Conservation (phyloP, 1,140 invertebrate species). For the Bombus balteatus region DNA sequence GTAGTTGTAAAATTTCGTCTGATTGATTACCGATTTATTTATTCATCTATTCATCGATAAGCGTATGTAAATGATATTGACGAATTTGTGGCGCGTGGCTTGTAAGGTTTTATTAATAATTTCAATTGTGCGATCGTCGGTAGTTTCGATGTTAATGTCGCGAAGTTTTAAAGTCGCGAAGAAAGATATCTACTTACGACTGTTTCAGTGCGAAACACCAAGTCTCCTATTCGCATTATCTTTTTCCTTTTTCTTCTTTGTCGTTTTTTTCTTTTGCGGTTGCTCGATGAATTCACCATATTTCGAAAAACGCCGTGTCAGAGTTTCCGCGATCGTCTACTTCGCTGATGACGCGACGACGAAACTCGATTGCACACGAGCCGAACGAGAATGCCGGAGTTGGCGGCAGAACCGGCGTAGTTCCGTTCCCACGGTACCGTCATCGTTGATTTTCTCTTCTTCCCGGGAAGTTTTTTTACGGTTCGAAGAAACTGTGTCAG, state of each 20-base stretch:
- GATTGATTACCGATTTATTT: too few species aligned
- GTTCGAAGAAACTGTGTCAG: slow-evolving; percentile 23
- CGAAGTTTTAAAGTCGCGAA: neutral
- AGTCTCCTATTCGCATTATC: too few species aligned
- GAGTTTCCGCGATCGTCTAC: neutral
- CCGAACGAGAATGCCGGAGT: slow-evolving; percentile 14
- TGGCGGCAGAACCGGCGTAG: neutral
- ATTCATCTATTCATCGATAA: fast-evolving
- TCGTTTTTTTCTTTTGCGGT: neutral
- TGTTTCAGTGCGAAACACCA: neutral
- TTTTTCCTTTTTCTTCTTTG: neutral
- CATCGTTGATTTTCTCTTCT: neutral
- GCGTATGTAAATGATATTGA: too few species aligned
- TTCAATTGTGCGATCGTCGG: too few species aligned
- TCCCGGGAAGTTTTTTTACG: slow-evolving; percentile 5
- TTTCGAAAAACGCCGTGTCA: slow-evolving; percentile 17
- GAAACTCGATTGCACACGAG: slow-evolving; percentile 12
- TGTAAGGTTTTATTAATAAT: too few species aligned
- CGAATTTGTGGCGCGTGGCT: too few species aligned
- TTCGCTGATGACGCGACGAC: slow-evolving; percentile 10
- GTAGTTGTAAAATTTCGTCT: too few species aligned
- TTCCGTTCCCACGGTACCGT: slow-evolving; percentile 19
- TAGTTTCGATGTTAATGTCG: too few species aligned
- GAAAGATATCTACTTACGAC: too few species aligned
- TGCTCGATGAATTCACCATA: neutral